Conservation (phyloP, 1,140 invertebrate species). For the Galleria mellonella region DNA sequence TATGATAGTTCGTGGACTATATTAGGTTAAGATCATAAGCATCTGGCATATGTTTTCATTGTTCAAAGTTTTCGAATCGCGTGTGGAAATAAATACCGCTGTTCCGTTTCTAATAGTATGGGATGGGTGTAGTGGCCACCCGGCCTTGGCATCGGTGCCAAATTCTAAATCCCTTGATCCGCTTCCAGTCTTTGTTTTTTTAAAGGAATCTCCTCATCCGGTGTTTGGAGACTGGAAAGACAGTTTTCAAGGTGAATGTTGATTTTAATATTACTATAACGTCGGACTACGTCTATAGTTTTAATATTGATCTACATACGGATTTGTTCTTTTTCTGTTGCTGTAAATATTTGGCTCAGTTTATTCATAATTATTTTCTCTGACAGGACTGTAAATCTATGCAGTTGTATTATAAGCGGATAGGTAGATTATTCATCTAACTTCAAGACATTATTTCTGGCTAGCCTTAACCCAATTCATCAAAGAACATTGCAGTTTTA, state of each 20-base stretch:
- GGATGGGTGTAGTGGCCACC: slow-evolving; percentile 21
- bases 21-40: neutral
- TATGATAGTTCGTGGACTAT: too few relatives aligned
- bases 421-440: too few relatives aligned
- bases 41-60: neutral
- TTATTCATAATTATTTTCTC: too few relatives aligned
- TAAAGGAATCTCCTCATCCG: slow-evolving; percentile 3
- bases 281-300: too few relatives aligned
- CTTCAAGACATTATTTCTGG: too few relatives aligned
- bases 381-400: too few relatives aligned
- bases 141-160: slow-evolving; percentile 32
- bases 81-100: slow-evolving; percentile 10
- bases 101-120: slow-evolving; percentile 11
- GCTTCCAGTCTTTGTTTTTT: slow-evolving; percentile 10
- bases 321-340: too few relatives aligned
- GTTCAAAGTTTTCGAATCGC: neutral
- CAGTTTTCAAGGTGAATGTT: neutral
- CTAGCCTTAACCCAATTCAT: too few relatives aligned
- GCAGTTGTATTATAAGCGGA: too few relatives aligned
- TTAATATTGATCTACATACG: too few relatives aligned
- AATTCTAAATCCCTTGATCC: slow-evolving; percentile 29
- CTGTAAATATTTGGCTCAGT: too few relatives aligned
- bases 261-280: neutral
- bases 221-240: neutral
- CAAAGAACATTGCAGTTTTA: too few relatives aligned